These are phyloP conservation scores for Cheilosia variabilis DNA, from an alignment of 2,888 invertebrate genomes.

Conservation along the genomic window DNA sequence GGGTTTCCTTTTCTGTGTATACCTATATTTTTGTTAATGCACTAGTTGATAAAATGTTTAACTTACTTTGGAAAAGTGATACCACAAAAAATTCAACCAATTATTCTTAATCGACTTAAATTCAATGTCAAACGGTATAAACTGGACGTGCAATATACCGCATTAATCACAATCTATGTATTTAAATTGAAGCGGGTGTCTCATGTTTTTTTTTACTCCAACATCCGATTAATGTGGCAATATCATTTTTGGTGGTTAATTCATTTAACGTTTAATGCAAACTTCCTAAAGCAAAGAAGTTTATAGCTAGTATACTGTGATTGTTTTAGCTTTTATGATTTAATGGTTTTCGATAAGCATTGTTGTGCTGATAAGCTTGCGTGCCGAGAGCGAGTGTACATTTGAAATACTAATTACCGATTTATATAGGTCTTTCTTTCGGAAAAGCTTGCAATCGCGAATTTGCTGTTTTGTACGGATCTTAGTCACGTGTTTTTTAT, in stretches of 20 bases:
- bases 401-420: not conserved
- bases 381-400: not conserved
- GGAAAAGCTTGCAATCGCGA: not conserved
- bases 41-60: too few relatives aligned
- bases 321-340: constrained; percentile 10
- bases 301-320: not conserved
- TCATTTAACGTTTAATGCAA: not conserved
- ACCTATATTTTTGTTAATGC: too few relatives aligned
- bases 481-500: too few relatives aligned
- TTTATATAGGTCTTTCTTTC: not conserved
- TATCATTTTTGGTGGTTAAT: not conserved
- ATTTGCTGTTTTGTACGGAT: not conserved
- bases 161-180: constrained; percentile 23
- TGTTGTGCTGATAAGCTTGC: not conserved
- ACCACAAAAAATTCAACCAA: too few relatives aligned
- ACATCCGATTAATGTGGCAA: constrained; percentile 10
- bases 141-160: not conserved
- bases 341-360: constrained; percentile 18
- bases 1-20: too few relatives aligned
- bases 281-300: constrained; percentile 28
- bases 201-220: not conserved
- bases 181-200: not conserved
- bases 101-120: not conserved
- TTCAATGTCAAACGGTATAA: not conserved
- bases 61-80: too few relatives aligned